Evolutionary conservation across 2,113 vertebrate species (phyloP).

Genomic region (Dicaeum eximium): DNA sequence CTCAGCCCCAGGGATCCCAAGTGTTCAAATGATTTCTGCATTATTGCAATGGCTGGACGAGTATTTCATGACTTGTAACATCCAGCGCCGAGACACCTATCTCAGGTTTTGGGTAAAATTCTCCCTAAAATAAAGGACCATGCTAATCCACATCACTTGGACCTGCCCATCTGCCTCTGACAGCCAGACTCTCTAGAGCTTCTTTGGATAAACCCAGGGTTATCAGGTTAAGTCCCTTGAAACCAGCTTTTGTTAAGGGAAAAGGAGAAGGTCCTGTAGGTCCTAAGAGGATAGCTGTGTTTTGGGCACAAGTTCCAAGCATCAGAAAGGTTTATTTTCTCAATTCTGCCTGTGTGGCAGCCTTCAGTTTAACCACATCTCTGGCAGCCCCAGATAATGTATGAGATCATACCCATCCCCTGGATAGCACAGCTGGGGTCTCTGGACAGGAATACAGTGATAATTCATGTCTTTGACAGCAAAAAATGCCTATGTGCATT

Average conservation of each 20-base stretch:
- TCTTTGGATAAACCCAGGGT: background rate
- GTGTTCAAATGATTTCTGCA: background rate
- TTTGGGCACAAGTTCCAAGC: background rate
- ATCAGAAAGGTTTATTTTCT: background rate
- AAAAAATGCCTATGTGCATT: background rate
- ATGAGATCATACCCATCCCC: background rate
- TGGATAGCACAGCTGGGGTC: background rate
- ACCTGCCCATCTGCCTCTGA: background rate
- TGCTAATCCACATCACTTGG: background rate
- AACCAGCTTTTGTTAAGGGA: background rate
- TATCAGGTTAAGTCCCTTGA: background rate
- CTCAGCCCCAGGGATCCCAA: background rate
- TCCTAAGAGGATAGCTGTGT: background rate
- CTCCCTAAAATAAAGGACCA: background rate
- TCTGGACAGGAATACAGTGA: background rate
- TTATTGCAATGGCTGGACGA: background rate
- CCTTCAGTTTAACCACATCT: background rate
- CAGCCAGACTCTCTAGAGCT: background rate
- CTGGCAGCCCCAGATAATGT: background rate
- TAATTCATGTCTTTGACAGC: background rate
- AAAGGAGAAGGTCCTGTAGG: background rate
- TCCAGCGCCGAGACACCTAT: rapidly evolving
- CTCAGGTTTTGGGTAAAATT: background rate
- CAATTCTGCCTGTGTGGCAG: background rate
- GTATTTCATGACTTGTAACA: background rate